phyloP scores from a whole-genome alignment of 2,888 invertebrate species.

The Syrista parreyssii region DNA sequence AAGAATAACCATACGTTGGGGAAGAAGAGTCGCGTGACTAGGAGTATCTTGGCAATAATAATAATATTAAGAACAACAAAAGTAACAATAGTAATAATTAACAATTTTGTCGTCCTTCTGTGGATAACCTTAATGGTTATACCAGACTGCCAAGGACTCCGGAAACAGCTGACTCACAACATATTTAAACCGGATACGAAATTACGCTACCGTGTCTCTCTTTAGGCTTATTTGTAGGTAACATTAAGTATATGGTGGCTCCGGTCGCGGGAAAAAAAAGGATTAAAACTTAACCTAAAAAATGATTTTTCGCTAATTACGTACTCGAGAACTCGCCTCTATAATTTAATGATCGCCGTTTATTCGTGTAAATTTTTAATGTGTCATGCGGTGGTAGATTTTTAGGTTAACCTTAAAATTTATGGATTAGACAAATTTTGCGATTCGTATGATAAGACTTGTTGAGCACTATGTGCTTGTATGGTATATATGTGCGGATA shows the following conservation, averaged over 20 bases:
- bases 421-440: background rate
- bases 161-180: background rate
- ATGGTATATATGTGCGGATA: background rate
- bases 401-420: background rate
- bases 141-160: background rate
- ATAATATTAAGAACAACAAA: background rate
- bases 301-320: background rate
- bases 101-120: background rate
- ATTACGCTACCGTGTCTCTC: background rate
- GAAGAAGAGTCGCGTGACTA: background rate
- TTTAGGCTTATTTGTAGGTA: background rate
- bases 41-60: background rate
- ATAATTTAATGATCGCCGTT: background rate
- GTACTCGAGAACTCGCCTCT: background rate
- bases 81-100: background rate
- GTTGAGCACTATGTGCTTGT: background rate
- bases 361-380: background rate
- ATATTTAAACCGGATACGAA: background rate
- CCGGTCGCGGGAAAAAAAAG: background rate
- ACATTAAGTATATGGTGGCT: background rate
- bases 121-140: background rate
- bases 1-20: too few relatives aligned
- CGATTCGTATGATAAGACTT: background rate
- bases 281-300: background rate
- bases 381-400: background rate